A percentile compares a stretch with the other conserved stretches of the same genome.
Conservation (phyloP, 2,888 invertebrate genomes). For the Epinotia bilunana region DNA sequence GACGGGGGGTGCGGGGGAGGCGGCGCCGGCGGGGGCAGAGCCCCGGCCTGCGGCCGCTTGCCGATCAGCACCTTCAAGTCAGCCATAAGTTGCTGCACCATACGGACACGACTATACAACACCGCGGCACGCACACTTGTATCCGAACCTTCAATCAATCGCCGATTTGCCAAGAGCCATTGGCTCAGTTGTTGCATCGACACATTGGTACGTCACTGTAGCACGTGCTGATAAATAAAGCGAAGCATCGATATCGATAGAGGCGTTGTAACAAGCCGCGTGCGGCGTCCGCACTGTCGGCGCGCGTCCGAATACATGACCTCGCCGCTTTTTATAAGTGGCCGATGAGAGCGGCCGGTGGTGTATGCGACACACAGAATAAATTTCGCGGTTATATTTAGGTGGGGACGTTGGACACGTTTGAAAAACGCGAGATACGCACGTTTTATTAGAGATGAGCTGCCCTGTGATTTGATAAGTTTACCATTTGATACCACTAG, state of each 20-base stretch:
- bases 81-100: slow-evolving; percentile 82
- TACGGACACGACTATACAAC: slow-evolving; percentile 77
- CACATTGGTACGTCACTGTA: slow-evolving; percentile 69
- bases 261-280: slow-evolving; percentile 78
- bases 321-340: slow-evolving; percentile 83
- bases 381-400: slow-evolving; percentile 76
- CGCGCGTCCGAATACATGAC: slow-evolving; percentile 71
- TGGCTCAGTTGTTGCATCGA: slow-evolving; percentile 77
- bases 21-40: slow-evolving; percentile 59
- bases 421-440: slow-evolving; percentile 53
- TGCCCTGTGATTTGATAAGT: slow-evolving; percentile 5
- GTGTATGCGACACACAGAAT: slow-evolving; percentile 69
- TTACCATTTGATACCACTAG: too few species aligned
- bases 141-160: slow-evolving; percentile 69
- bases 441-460: slow-evolving; percentile 26
- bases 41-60: slow-evolving; percentile 76
- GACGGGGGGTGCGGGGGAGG: slow-evolving; percentile 56
- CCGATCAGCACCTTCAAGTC: slow-evolving; percentile 83
- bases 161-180: slow-evolving; percentile 78
- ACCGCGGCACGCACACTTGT: slow-evolving; percentile 72
- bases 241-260: slow-evolving; percentile 75
- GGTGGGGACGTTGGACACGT: slow-evolving; percentile 62
- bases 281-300: slow-evolving; percentile 78
- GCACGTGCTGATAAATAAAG: slow-evolving; percentile 74
- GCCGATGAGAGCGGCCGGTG: slow-evolving; percentile 78